Evolutionary conservation across 2,797 vertebrate genomes (phyloP).

Genomic region (Anableps anableps): DNA sequence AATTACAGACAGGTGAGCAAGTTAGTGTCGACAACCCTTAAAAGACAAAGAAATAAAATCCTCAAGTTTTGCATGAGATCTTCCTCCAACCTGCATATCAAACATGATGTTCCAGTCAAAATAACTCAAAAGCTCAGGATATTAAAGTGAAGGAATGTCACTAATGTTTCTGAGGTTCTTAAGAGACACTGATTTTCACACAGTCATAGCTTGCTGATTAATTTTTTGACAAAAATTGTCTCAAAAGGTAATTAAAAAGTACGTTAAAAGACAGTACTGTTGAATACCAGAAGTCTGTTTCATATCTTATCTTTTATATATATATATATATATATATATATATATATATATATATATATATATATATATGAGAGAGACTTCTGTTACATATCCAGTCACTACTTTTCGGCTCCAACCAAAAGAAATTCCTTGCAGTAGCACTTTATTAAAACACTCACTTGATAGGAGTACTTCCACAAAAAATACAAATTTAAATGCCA

Average conservation of each 20-base stretch:
- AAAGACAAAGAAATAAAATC: slow-evolving; percentile 9
- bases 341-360: too few species aligned
- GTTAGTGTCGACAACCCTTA: background rate
- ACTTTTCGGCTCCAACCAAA: background rate
- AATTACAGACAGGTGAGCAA: background rate
- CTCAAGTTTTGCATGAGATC: background rate
- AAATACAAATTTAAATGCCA: background rate
- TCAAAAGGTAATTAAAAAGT: background rate
- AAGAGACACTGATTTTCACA: too few species aligned
- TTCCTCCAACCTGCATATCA: background rate
- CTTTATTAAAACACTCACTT: background rate
- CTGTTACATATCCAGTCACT: background rate
- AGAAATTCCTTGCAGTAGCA: background rate
- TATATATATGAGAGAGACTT: too few species aligned
- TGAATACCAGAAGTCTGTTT: background rate
- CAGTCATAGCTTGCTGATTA: too few species aligned
- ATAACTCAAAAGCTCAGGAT: background rate
- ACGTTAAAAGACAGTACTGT: background rate
- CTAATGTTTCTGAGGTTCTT: background rate
- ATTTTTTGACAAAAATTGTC: too few species aligned
- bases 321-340: too few species aligned
- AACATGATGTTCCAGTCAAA: background rate
- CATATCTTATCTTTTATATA: too few species aligned
- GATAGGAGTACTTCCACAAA: background rate
- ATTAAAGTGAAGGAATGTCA: background rate